Conservation (phyloP, 2,888 invertebrate genomes). For the Agrotis segetum region DNA sequence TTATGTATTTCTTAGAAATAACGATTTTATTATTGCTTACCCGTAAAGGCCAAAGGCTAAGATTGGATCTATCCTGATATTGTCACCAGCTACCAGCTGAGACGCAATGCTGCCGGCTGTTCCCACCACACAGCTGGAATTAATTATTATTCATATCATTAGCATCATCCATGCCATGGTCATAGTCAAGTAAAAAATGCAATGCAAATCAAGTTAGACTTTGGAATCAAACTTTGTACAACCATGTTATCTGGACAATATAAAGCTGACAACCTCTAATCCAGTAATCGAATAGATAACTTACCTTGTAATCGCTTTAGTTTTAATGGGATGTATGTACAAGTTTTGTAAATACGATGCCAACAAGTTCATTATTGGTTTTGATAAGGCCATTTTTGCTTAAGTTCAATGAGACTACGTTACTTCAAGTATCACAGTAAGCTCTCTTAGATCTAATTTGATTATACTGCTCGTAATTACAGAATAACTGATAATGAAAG, state of each 20-base stretch:
- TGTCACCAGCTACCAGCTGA: slow-evolving; percentile 93
- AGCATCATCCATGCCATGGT: neutral
- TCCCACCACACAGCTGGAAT: slow-evolving; percentile 93
- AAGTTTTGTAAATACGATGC: slow-evolving; percentile 94
- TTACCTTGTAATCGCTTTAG: slow-evolving; percentile 95
- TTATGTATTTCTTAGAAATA: too few relatives aligned
- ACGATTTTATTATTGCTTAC: slow-evolving; percentile 81
- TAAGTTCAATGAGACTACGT: slow-evolving; percentile 18
- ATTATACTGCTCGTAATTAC: slow-evolving; percentile 54
- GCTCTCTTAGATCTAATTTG: slow-evolving; percentile 43
- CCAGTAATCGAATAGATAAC: slow-evolving; percentile 44
- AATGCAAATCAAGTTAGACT: slow-evolving; percentile 47
- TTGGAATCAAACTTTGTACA: slow-evolving; percentile 54
- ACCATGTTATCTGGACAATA: slow-evolving; percentile 25
- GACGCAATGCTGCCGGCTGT: slow-evolving; percentile 94
- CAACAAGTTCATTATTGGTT: slow-evolving; percentile 93
- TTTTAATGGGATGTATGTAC: slow-evolving; percentile 94
- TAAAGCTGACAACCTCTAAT: slow-evolving; percentile 12
- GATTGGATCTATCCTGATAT: slow-evolving; percentile 92
- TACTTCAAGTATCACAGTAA: slow-evolving; percentile 49
- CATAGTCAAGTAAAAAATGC: slow-evolving; percentile 18
- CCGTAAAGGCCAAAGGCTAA: slow-evolving; percentile 95
- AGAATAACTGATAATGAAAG: slow-evolving; percentile 53
- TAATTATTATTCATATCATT: slow-evolving; percentile 17
- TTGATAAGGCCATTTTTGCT: slow-evolving; percentile 92